Conservation (phyloP, 2,797 vertebrate species). For the Alectoris magna region DNA sequence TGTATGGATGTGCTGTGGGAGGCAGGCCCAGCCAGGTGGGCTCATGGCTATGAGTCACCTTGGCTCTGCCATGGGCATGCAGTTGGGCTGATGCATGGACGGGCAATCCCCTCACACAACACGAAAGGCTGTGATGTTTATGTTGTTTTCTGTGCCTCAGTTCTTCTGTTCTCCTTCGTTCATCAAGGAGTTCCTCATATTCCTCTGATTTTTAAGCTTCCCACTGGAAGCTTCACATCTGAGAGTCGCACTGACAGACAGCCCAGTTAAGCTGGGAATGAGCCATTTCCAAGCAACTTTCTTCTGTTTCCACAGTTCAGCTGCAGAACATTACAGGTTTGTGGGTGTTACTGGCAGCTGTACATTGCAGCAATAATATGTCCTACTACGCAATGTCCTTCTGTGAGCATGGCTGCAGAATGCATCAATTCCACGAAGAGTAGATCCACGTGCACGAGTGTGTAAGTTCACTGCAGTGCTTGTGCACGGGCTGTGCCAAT, state of each 20-base stretch:
- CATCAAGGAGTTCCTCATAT: not conserved
- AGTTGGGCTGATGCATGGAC: accelerated
- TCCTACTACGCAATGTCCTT: not conserved
- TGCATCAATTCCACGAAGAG: conserved; percentile 34
- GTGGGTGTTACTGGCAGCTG: conserved; percentile 43
- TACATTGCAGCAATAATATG: not conserved
- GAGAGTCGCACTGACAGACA: conserved; percentile 32
- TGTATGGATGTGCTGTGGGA: not conserved
- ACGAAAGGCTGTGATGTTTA: not conserved
- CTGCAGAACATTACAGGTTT: conserved; percentile 40
- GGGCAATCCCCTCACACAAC: accelerated
- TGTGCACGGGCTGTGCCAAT: not conserved
- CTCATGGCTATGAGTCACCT: accelerated
- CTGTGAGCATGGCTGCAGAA: not conserved
- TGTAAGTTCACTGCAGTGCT: not conserved
- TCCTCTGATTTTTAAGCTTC: not conserved
- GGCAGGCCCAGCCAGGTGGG: not conserved
- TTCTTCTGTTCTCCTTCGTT: not conserved
- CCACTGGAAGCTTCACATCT: not conserved
- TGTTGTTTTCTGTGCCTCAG: accelerated
- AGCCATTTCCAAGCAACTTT: conserved; percentile 41
- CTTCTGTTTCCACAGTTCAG: conserved; percentile 23
- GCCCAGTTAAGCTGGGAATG: not conserved
- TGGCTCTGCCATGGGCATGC: not conserved
- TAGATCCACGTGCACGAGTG: not conserved